Base-by-base conservation (phyloP, 1,140 invertebrate genomes). In the Paraescarpia echinospica region DNA sequence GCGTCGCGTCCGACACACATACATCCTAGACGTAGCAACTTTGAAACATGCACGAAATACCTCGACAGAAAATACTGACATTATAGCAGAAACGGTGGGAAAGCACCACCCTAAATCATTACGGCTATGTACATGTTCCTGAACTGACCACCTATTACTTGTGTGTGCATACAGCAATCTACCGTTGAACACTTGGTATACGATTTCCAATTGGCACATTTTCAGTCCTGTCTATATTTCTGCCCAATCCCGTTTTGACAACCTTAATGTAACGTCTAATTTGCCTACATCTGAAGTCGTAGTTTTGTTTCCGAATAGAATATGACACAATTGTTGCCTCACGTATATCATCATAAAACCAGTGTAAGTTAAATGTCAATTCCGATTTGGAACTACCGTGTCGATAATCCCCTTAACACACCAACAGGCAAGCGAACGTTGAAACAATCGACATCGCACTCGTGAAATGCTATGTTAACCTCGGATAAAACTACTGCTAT, bases 11-110 rank as follows among this genome's bases (percentile, higher is more conserved):
- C 41, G 4, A 41, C 59, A 77, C 4, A 77, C 59, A 77, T 77
- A 77, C 59, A 77, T 77, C 59, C 59, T 77, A 77, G 59, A 77
- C 59, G 59, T 77, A 77, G 59, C 59, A 77, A 77, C 59, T 77
- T 27, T 77, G 59, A 77, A 77, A 77, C 27, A 77, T 77, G 59
- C 59, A 77, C 59, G 27, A 77, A 77, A 77, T 77, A 77, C 59
- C 59, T 31, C 27, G 59, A 77, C 59, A 77, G 59, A 77, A 77
- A 77, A 77, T 77, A 77, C 59, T 77, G 59, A 77, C 59, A 77
- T 77, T 77, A 77, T 77, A 77, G 59, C 59, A 77, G 59, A 77
- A 77, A 77, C 59, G 22, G 59, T 77, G 59, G 59, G 59, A 77
- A 77, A 77, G 59, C 59, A 77, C 59, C 59, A 77, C 59, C 22